Evolutionary conservation across 2,888 invertebrate species (phyloP).

Genomic region (Adela reaumurella): DNA sequence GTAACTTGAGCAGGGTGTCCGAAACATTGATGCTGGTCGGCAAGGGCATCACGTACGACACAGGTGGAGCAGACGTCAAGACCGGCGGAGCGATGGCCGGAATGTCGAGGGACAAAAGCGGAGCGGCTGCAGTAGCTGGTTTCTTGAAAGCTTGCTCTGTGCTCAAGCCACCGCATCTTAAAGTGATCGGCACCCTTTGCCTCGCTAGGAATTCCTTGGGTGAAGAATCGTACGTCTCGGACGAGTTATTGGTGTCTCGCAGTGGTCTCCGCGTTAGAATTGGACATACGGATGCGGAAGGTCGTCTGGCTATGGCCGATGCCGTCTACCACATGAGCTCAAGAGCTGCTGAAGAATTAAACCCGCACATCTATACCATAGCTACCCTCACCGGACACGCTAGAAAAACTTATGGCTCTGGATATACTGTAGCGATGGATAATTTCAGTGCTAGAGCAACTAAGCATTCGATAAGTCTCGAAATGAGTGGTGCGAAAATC

Average conservation of each 20-base stretch:
- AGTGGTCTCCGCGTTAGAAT: constrained; percentile 78
- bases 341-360: constrained; percentile 64
- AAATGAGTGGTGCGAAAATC: constrained; percentile 63
- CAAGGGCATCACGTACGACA: constrained; percentile 82
- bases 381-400: constrained; percentile 87
- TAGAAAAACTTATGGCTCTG: constrained; percentile 56
- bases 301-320: constrained; percentile 86
- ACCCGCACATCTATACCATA: constrained; percentile 82
- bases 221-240: constrained; percentile 76
- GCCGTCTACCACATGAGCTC: constrained; percentile 65
- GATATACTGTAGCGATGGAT: constrained; percentile 68
- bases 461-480: constrained; percentile 59
- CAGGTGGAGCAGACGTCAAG: constrained; percentile 78
- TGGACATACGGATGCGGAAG: constrained; percentile 90
- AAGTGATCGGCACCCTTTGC: constrained; percentile 73
- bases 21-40: constrained; percentile 80
- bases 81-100: constrained; percentile 67
- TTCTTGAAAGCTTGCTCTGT: constrained; percentile 74
- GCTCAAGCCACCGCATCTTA: constrained; percentile 69
- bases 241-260: constrained; percentile 77
- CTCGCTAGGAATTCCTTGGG: constrained; percentile 87
- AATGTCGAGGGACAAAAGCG: constrained; percentile 90
- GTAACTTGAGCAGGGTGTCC: constrained; percentile 38
- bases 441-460: constrained; percentile 64
- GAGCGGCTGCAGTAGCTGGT: constrained; percentile 85